Conservation (phyloP, 2,113 vertebrate genomes). For the Podocnemis expansa region DNA sequence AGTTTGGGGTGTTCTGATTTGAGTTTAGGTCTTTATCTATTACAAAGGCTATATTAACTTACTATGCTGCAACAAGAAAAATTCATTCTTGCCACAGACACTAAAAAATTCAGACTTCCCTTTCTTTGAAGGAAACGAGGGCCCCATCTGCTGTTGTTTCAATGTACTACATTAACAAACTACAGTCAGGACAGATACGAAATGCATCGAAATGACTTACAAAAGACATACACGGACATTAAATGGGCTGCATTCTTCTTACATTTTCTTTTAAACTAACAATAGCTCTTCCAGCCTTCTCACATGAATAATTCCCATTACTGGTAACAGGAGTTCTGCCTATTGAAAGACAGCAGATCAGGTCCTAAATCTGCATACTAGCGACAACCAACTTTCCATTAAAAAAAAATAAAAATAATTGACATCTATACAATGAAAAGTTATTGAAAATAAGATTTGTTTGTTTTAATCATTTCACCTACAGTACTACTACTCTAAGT, state of each 20-base stretch:
- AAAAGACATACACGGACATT: constrained; percentile 51
- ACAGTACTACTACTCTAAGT: constrained; percentile 64
- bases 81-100: constrained; percentile 58
- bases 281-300: constrained; percentile 29
- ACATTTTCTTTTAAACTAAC: constrained; percentile 5
- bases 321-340: constrained; percentile 8
- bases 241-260: constrained; percentile 15
- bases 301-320: not conserved
- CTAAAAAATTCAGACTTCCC: constrained; percentile 69
- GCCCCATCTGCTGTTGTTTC: constrained; percentile 86
- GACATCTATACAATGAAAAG: constrained; percentile 7
- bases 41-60: constrained; percentile 68
- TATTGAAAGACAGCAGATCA: not conserved
- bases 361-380: not conserved
- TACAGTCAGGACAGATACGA: constrained; percentile 31
- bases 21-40: constrained; percentile 44
- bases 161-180: constrained; percentile 78
- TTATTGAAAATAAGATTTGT: constrained; percentile 53
- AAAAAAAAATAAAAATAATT: constrained; percentile 32
- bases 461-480: constrained; percentile 57
- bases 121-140: constrained; percentile 84
- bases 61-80: constrained; percentile 66
- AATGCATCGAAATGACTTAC: constrained; percentile 23
- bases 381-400: too few species aligned
- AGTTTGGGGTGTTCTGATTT: constrained; percentile 21